A percentile compares a stretch with the other conserved stretches of the same genome.
phyloP scores from a whole-genome alignment of 2,797 vertebrate species.

The Cuniculus paca region DNA sequence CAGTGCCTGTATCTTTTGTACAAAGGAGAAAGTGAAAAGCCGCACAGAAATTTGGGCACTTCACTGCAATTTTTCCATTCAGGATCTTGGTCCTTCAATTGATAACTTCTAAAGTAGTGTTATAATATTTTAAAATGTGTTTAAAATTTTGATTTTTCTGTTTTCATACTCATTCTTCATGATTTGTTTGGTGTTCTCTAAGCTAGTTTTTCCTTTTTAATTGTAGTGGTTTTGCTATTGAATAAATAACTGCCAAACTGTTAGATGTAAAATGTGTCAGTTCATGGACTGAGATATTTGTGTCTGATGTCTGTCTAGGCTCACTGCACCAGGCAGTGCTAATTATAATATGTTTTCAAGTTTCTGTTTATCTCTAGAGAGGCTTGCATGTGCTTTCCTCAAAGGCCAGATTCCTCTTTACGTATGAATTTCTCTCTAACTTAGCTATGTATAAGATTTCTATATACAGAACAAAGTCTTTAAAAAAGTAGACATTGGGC shows the following conservation, averaged over 20 bases:
- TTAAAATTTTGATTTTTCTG: background rate
- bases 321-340: background rate
- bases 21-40: background rate
- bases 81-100: background rate
- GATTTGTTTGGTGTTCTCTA: background rate
- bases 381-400: background rate
- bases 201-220: background rate
- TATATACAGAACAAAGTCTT: background rate
- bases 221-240: background rate
- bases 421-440: background rate
- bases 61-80: background rate
- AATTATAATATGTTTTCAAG: background rate
- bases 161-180: background rate
- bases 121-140: background rate
- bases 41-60: background rate
- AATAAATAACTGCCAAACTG: background rate
- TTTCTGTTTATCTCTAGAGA: background rate
- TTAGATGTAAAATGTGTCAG: background rate
- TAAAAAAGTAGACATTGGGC: background rate
- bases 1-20: background rate
- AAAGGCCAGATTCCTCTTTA: background rate
- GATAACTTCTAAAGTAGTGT: background rate
- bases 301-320: background rate
- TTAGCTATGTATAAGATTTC: background rate
- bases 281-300: background rate